Evolutionary conservation across 1,140 invertebrate genomes (phyloP), one percentile per base, ranked within the genome.

Genomic region (Marisa cornuarietis): DNA sequence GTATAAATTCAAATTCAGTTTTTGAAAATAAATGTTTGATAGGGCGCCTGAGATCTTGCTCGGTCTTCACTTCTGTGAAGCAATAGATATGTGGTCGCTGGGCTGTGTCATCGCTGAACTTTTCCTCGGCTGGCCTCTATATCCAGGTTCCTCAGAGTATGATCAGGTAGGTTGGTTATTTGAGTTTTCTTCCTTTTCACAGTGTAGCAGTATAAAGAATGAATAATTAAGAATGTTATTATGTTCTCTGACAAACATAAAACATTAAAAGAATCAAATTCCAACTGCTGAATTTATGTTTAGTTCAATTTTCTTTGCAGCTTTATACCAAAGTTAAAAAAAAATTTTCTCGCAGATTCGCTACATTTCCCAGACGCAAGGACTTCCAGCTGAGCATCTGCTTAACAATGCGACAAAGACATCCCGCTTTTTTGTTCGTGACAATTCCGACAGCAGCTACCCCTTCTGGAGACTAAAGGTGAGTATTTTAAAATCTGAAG

Each of bases 71-170:
- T 99, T 99, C 92, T 99, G 97, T 93, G 99, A 99, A 92, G 97
- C 98, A 8, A 99, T 99, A 85, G 99, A 99, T 91, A 99, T 99
- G 98, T 99, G 99, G 99, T 99, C 98, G 0, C 93, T 99, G 78
- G 99, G 99, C 42, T 99, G 99, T 92, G 99, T 99, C 76, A 98
- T 99, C 31, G 99, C 99, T 6, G 99, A 99, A 91, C 93, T 99
- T 73, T 99, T 99, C 92, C 93, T 99, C 24, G 99, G 99, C 79
- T 99, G 99, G 99, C 99, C 99, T 24, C 93, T 99, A 6, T 99
- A 99, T 92, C 99, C 99, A 0, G 99, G 99, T 73, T 98, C 97
- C 51, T 99, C 98, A 3, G 99, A 99, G 92, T 99, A 99, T 91
- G 99, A 99, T 92, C 99, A 99, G 92, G 91, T 92, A 81, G 71